Conservation (phyloP, 2,113 vertebrate genomes). For the Rhineura floridana region DNA sequence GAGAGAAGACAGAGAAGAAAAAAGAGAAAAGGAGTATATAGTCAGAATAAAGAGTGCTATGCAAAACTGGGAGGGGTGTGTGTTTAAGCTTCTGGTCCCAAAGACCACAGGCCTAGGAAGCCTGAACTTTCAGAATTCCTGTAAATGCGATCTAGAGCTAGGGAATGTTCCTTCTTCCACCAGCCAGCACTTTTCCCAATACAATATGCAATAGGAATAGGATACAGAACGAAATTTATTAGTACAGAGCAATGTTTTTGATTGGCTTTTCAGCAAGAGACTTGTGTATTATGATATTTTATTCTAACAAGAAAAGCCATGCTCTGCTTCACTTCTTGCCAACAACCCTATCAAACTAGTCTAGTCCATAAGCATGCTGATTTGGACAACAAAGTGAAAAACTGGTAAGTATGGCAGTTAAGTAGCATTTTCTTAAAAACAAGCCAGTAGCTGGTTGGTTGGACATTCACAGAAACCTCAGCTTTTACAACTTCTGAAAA, state of each 20-base stretch:
- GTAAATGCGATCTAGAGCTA: background rate
- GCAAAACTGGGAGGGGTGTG: background rate
- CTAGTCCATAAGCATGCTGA: background rate
- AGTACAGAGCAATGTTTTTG: background rate
- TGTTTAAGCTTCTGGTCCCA: background rate
- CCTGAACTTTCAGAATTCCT: background rate
- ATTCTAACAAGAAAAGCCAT: background rate
- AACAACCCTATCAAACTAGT: background rate
- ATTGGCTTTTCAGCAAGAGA: too few relatives aligned
- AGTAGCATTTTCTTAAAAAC: background rate
- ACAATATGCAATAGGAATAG: background rate
- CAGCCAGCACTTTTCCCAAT: background rate
- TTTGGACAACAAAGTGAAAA: background rate
- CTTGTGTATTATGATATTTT: background rate
- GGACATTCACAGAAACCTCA: background rate
- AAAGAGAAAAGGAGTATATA: too few relatives aligned
- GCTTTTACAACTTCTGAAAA: background rate
- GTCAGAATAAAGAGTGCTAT: background rate
- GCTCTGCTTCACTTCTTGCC: background rate
- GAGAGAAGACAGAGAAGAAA: too few relatives aligned
- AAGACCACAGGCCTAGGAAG: background rate
- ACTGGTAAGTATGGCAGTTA: background rate
- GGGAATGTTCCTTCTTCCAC: background rate
- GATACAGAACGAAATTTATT: background rate
- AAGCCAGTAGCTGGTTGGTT: background rate